Conservation (phyloP, 2,888 invertebrate species). For the Tetrapedia diversipes region DNA sequence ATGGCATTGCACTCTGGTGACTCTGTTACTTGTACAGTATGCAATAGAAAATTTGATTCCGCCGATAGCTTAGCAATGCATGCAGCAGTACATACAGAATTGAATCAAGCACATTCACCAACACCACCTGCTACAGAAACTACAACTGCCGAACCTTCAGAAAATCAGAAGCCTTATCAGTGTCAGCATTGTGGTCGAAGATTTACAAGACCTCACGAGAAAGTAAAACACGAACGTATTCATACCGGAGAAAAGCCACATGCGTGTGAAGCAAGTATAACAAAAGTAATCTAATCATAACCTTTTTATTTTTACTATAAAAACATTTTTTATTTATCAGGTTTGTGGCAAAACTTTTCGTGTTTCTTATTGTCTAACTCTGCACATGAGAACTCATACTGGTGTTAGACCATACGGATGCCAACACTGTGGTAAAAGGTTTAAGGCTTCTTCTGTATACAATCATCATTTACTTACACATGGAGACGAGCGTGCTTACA, state of each 20-base stretch:
- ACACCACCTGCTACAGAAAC: constrained; percentile 51
- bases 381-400: constrained; percentile 92
- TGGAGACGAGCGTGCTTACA: constrained; percentile 89
- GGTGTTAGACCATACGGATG: constrained; percentile 91
- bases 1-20: constrained; percentile 87
- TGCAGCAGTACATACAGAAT: constrained; percentile 86
- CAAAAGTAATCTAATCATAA: background rate
- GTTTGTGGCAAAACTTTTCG: constrained; percentile 92
- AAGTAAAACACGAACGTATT: constrained; percentile 93
- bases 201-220: constrained; percentile 90
- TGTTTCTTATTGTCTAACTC: constrained; percentile 90
- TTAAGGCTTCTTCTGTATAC: constrained; percentile 91
- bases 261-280: constrained; percentile 85
- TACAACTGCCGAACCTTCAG: constrained; percentile 41
- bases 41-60: constrained; percentile 89
- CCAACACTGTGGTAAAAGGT: constrained; percentile 88
- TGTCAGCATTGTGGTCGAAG: constrained; percentile 89
- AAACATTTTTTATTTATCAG: constrained; percentile 58
- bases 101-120: constrained; percentile 68
- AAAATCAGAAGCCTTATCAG: constrained; percentile 84
- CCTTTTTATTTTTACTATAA: constrained; percentile 1
- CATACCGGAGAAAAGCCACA: constrained; percentile 93
- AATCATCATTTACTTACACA: constrained; percentile 91
- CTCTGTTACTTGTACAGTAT: constrained; percentile 86
- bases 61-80: constrained; percentile 89